Percentiles rank a stretch among this genome's conserved stretches.
Conservation (phyloP, 2,888 invertebrate species). For the Odontocerum albicorne region DNA sequence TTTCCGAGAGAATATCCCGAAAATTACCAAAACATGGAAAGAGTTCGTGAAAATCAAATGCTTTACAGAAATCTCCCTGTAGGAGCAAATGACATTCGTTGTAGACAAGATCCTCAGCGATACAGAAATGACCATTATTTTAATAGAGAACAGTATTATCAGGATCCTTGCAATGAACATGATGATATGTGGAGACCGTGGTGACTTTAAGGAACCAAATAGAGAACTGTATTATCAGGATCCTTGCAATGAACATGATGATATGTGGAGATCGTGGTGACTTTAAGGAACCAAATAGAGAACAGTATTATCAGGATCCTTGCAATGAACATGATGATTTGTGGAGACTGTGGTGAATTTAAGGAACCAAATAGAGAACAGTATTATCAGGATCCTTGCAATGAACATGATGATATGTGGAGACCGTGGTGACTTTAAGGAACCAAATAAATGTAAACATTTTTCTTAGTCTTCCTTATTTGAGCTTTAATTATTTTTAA, state of each 20-base stretch:
- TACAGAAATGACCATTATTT: too few relatives aligned
- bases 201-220: slow-evolving; percentile 16
- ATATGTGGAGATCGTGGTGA: slow-evolving; percentile 36
- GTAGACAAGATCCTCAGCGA: too few relatives aligned
- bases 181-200: slow-evolving; percentile 36
- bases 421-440: slow-evolving; percentile 30
- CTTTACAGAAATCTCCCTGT: too few relatives aligned
- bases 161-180: slow-evolving; percentile 19
- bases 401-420: slow-evolving; percentile 32
- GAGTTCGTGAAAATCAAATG: too few relatives aligned
- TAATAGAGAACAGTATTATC: slow-evolving; percentile 11
- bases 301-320: slow-evolving; percentile 12
- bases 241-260: slow-evolving; percentile 23
- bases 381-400: slow-evolving; percentile 11
- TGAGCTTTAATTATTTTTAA: slow-evolving; percentile 27
- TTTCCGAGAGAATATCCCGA: too few relatives aligned
- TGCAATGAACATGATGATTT: slow-evolving; percentile 28
- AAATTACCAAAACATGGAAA: too few relatives aligned
- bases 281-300: not conserved
- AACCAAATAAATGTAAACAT: not conserved
- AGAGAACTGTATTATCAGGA: slow-evolving; percentile 13
- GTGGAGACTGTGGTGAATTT: slow-evolving; percentile 34
- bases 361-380: slow-evolving; percentile 6
- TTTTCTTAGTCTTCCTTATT: slow-evolving; percentile 12
- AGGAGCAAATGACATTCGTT: too few relatives aligned